Percentiles rank a stretch among this genome's conserved stretches.
Conservation (phyloP, 2,113 vertebrate species). For the Leptocoma aspasia region DNA sequence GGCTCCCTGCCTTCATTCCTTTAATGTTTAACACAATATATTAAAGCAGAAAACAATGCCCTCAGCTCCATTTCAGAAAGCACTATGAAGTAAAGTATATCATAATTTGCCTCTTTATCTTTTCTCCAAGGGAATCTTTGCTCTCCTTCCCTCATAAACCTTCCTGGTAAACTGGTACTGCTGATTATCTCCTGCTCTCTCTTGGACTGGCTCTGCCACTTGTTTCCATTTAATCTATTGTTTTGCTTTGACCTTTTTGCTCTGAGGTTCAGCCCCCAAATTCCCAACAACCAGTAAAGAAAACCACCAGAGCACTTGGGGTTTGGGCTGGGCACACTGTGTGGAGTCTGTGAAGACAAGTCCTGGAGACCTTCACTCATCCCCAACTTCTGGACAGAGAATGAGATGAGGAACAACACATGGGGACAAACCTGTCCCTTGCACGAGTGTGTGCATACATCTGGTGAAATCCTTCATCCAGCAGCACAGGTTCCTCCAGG, state of each 20-base stretch:
- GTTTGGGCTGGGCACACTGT: not conserved
- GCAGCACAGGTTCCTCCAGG: fast-evolving
- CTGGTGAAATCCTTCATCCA: not conserved
- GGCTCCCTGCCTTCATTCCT: slow-evolving; percentile 23
- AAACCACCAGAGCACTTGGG: not conserved
- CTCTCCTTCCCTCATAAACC: slow-evolving; percentile 22
- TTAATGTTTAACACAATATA: slow-evolving; percentile 52
- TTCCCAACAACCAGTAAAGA: not conserved
- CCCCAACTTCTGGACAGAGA: not conserved
- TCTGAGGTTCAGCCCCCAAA: not conserved
- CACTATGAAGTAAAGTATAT: not conserved
- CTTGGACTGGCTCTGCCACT: not conserved
- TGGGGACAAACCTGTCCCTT: not conserved
- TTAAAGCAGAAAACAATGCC: slow-evolving; percentile 50
- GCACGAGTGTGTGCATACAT: not conserved
- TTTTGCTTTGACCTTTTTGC: not conserved
- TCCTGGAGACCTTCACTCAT: not conserved
- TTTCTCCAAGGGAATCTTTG: slow-evolving; percentile 17
- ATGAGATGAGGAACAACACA: fast-evolving
- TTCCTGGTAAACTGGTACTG: not conserved
- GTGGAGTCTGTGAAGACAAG: not conserved
- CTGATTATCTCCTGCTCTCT: not conserved
- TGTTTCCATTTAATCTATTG: not conserved
- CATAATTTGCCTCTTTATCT: slow-evolving; percentile 34
- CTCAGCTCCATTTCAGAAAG: slow-evolving; percentile 31